Conservation (phyloP, 2,888 invertebrate genomes). For the Limnephilus auricula region DNA sequence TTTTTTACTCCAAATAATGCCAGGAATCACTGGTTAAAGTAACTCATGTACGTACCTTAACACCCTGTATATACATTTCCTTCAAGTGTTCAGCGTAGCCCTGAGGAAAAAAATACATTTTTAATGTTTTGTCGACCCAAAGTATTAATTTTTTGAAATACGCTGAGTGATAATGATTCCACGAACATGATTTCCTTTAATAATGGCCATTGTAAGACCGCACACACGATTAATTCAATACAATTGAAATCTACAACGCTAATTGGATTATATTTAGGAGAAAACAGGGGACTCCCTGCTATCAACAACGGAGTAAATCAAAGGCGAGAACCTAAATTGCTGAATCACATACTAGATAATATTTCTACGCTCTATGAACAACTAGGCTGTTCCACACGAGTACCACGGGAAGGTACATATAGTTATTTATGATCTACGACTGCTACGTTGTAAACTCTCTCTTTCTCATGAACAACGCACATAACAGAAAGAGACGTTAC, state of each 20-base stretch:
- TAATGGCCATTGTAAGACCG: no score
- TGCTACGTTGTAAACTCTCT: background rate
- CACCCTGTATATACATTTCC: no score
- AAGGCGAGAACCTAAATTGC: background rate
- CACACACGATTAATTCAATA: background rate
- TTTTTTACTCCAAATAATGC: no score
- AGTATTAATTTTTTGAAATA: no score
- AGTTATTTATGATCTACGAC: background rate
- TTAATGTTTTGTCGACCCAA: no score
- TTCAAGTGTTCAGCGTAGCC: no score
- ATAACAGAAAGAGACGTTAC: background rate
- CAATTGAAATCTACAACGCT: background rate
- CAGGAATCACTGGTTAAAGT: no score
- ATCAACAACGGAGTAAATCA: background rate
- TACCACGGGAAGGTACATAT: background rate
- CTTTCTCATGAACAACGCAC: background rate
- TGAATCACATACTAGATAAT: background rate
- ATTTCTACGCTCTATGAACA: constrained; percentile 2
- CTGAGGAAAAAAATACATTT: no score
- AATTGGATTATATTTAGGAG: background rate
- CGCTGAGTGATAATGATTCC: background rate
- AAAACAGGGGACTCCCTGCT: background rate
- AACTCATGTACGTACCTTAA: no score
- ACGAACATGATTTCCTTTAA: no score
- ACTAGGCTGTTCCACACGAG: background rate